A percentile compares a stretch with the other conserved stretches of the same genome.
Conservation (phyloP, 2,888 invertebrate genomes). For the Parapristionchus giblindavisi region DNA sequence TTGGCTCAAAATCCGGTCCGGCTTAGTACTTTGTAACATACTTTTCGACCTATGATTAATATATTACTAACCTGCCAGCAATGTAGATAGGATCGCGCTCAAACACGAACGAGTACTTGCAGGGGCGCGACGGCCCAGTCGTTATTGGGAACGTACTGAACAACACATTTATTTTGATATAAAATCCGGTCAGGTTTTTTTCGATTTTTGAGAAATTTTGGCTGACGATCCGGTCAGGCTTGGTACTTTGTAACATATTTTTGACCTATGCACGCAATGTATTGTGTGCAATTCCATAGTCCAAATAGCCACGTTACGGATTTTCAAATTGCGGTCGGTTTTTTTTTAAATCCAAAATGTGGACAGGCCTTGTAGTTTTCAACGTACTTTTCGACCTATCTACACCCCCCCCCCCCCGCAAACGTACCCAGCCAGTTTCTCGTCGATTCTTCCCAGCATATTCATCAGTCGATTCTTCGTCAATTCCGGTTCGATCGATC, state of each 20-base stretch:
- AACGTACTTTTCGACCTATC: no score
- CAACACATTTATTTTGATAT: neutral
- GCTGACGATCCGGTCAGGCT: no score
- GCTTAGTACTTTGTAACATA: no score
- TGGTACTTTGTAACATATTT: no score
- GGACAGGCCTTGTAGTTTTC: no score
- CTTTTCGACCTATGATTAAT: no score
- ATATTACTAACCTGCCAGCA: conserved; percentile 74
- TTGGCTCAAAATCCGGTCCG: no score
- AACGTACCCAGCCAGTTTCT: conserved; percentile 45
- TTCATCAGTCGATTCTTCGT: conserved; percentile 55
- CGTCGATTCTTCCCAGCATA: conserved; percentile 40
- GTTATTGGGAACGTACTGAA: conserved; percentile 23
- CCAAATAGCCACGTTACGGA: neutral
- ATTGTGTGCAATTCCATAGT: neutral
- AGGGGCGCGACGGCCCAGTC: conserved; percentile 50
- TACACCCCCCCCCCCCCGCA: no score
- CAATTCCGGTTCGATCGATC: conserved; percentile 33
- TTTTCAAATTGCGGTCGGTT: no score
- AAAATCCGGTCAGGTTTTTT: neutral
- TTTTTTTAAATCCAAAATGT: no score
- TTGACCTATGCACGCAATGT: no score
- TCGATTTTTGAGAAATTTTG: no score
- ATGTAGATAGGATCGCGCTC: conserved; percentile 65
- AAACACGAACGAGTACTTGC: conserved; percentile 52